Evolutionary conservation across 2,888 invertebrate genomes (phyloP).

Genomic region (Uropetala carovei): DNA sequence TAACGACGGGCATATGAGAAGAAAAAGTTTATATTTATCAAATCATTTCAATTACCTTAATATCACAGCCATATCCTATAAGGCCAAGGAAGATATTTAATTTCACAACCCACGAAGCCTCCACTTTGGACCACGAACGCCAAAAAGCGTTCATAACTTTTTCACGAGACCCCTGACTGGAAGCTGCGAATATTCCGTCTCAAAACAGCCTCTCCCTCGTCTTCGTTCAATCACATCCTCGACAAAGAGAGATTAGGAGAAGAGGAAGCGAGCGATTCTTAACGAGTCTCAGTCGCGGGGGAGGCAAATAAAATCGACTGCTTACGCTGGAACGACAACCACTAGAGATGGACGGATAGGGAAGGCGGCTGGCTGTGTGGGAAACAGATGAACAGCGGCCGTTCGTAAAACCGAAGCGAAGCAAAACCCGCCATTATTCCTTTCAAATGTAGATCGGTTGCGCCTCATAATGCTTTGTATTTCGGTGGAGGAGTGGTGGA

Average conservation of each 20-base stretch:
- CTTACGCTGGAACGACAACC: not conserved
- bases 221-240: too few relatives aligned
- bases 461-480: not conserved
- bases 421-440: not conserved
- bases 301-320: not conserved
- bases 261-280: not conserved
- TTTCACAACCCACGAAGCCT: too few relatives aligned
- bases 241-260: not conserved
- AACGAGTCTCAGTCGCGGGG: not conserved
- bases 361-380: not conserved
- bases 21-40: too few relatives aligned
- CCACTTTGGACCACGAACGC: too few relatives aligned
- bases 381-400: not conserved
- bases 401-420: not conserved
- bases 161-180: too few relatives aligned
- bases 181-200: too few relatives aligned
- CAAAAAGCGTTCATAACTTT: too few relatives aligned
- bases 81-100: too few relatives aligned
- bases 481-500: not conserved
- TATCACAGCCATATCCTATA: too few relatives aligned
- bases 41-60: too few relatives aligned
- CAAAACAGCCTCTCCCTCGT: too few relatives aligned
- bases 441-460: slow-evolving; percentile 2
- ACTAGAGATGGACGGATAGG: not conserved
- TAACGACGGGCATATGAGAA: too few relatives aligned